Conservation (phyloP, 2,113 vertebrate genomes). For the Neolamprologus devosi region DNA sequence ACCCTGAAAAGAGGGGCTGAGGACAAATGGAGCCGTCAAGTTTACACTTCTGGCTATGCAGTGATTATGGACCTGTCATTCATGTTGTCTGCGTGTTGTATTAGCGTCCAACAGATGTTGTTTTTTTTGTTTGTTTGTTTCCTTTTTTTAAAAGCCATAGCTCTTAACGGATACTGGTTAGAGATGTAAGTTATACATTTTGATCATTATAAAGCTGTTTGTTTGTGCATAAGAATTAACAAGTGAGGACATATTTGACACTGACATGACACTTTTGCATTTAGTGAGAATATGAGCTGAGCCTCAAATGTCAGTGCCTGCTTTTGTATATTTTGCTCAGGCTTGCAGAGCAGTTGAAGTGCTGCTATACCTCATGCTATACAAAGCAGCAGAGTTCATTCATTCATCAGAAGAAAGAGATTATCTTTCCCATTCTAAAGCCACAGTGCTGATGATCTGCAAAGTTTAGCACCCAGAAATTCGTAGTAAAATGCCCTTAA, state of each 20-base stretch:
- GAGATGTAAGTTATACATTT: conserved; percentile 24
- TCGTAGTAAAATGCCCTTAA: background rate
- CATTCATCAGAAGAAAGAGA: background rate
- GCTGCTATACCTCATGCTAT: conserved; percentile 62
- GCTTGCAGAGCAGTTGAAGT: conserved; percentile 4
- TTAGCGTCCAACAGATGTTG: background rate
- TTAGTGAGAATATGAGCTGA: background rate
- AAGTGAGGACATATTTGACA: background rate
- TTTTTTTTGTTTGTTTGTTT: background rate
- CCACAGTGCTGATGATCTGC: conserved; percentile 64
- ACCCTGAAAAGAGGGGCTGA: background rate
- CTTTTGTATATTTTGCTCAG: conserved; percentile 11
- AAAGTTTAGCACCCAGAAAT: conserved; percentile 22
- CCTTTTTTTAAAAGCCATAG: conserved; percentile 14
- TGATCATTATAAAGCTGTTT: background rate
- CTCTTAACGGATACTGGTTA: conserved; percentile 26
- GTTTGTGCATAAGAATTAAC: background rate
- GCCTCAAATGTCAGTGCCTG: background rate
- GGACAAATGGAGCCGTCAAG: background rate
- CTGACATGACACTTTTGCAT: background rate
- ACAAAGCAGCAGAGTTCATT: conserved; percentile 26
- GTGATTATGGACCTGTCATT: conserved; percentile 13
- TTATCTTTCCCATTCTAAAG: conserved; percentile 18
- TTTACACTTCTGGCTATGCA: conserved; percentile 57
- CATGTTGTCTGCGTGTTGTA: background rate